Conservation (phyloP, 2,888 invertebrate species). For the Eucera pruinosa region DNA sequence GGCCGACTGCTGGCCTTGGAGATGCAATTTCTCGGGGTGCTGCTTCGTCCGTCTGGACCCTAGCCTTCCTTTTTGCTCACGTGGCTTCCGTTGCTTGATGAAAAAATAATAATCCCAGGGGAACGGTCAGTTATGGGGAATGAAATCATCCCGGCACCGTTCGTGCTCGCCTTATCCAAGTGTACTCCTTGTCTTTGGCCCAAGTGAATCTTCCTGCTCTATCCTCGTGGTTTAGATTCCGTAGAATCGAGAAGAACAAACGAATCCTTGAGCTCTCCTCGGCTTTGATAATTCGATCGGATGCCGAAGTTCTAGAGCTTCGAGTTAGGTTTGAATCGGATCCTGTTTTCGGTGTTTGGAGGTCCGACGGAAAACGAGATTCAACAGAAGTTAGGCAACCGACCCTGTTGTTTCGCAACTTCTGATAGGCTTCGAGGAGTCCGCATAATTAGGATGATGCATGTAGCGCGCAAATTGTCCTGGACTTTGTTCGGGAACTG, state of each 20-base stretch:
- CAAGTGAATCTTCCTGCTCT: constrained; percentile 28
- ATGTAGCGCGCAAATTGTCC: constrained; percentile 29
- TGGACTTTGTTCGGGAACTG: constrained; percentile 25
- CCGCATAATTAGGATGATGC: constrained; percentile 42
- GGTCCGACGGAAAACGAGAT: constrained; percentile 21
- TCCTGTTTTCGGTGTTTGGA: constrained; percentile 18
- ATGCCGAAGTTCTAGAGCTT: not conserved
- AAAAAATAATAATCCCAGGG: constrained; percentile 83
- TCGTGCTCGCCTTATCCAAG: constrained; percentile 54
- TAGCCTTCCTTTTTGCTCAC: constrained; percentile 28
- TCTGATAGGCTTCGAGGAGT: constrained; percentile 21
- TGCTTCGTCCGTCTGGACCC: constrained; percentile 72
- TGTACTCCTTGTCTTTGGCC: constrained; percentile 40
- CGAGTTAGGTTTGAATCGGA: constrained; percentile 12
- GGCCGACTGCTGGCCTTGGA: constrained; percentile 70
- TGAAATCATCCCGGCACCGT: constrained; percentile 75
- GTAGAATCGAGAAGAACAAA: not conserved
- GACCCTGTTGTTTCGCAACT: constrained; percentile 10
- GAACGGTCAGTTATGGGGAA: constrained; percentile 81
- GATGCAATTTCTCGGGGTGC: constrained; percentile 82
- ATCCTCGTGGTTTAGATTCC: constrained; percentile 23
- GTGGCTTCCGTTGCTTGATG: constrained; percentile 77
- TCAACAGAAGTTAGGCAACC: constrained; percentile 25
- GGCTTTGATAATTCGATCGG: constrained; percentile 25
- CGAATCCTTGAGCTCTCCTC: not conserved